Percentiles rank a stretch among this genome's conserved stretches.
phyloP scores from a whole-genome alignment of 1,140 invertebrate genomes.

The Hypsibius dujardini region DNA sequence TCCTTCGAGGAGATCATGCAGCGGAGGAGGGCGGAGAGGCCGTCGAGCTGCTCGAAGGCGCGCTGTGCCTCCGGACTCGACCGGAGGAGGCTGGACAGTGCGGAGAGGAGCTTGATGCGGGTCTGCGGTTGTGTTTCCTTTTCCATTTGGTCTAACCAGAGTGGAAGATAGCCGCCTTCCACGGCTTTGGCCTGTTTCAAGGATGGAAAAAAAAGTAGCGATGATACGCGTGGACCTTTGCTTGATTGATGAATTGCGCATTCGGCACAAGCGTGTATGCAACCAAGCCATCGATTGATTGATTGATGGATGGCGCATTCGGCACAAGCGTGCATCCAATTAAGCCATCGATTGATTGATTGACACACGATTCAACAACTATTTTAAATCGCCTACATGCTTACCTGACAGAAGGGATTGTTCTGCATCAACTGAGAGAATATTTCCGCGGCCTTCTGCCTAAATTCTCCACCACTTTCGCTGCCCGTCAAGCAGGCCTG shows the following conservation, averaged over 20 bases:
- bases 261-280: too few relatives aligned
- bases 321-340: too few relatives aligned
- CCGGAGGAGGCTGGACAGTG: not conserved
- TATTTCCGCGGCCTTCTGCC: not conserved
- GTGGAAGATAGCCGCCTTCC: too few relatives aligned
- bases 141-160: not conserved
- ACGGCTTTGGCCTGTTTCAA: too few relatives aligned
- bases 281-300: too few relatives aligned
- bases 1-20: not conserved
- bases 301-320: too few relatives aligned
- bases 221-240: too few relatives aligned
- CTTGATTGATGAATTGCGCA: too few relatives aligned
- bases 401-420: not conserved
- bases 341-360: too few relatives aligned
- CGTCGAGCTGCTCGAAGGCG: not conserved
- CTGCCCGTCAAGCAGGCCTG: not conserved
- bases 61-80: not conserved
- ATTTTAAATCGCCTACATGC: not conserved
- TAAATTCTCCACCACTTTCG: not conserved
- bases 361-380: not conserved
- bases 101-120: not conserved
- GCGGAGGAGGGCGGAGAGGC: slow-evolving; percentile 8
- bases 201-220: too few relatives aligned
- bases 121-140: not conserved
- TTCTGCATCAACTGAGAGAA: not conserved